Conservation (phyloP, 2,888 invertebrate species). For the Spialia ferax region DNA sequence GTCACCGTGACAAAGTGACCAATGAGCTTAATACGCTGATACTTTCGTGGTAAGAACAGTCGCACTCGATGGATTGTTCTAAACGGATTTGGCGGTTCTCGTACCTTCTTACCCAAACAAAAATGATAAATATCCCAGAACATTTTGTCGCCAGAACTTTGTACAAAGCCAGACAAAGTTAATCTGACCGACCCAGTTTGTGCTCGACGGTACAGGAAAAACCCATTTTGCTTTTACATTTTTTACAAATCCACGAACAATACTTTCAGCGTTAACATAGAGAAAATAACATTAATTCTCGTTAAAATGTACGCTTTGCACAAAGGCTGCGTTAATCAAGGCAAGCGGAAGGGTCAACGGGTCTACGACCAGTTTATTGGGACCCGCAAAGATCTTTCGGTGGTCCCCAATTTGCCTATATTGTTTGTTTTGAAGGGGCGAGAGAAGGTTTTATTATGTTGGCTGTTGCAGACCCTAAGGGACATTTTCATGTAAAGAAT, state of each 20-base stretch:
- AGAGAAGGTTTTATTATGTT: constrained; percentile 56
- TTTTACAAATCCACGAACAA: constrained; percentile 37
- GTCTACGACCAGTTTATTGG: constrained; percentile 51
- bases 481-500: constrained; percentile 75
- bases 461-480: constrained; percentile 57
- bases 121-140: not conserved
- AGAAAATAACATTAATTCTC: constrained; percentile 57
- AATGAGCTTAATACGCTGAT: no score
- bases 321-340: constrained; percentile 71
- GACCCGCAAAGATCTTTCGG: constrained; percentile 51
- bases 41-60: no score
- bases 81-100: no score
- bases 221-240: constrained; percentile 31
- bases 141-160: not conserved
- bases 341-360: constrained; percentile 66
- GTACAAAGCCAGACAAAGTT: not conserved
- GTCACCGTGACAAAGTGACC: no score
- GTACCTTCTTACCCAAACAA: no score
- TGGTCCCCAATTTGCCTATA: constrained; percentile 42
- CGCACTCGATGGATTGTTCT: no score
- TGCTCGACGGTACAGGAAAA: constrained; percentile 19
- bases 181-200: constrained; percentile 30
- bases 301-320: constrained; percentile 61
- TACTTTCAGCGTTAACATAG: constrained; percentile 47
- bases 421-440: constrained; percentile 44